Evolutionary conservation across 1,140 invertebrate genomes (phyloP).

Genomic region (Drosophila varians): DNA sequence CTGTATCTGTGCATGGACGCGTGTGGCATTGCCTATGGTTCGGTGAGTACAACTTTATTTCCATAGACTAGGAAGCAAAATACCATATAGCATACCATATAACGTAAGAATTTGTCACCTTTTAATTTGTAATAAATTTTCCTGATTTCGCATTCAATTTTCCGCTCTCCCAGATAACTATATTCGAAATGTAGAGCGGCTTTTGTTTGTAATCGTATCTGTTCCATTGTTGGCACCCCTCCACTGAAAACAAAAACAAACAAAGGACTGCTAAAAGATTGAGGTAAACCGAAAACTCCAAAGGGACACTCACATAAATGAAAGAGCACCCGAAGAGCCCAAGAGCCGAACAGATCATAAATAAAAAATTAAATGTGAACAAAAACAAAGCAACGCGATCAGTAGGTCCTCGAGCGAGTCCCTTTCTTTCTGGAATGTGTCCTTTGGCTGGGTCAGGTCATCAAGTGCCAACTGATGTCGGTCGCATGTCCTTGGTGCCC

Average conservation of each 20-base stretch:
- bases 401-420: conserved; percentile 10
- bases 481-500: conserved; percentile 52
- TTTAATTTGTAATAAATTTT: not conserved
- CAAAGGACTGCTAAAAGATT: conserved; percentile 66
- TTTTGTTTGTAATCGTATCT: conserved; percentile 3
- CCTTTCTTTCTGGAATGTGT: conserved; percentile 33
- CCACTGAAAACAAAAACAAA: conserved; percentile 42
- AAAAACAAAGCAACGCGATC: conserved; percentile 61
- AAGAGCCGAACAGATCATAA: conserved; percentile 48
- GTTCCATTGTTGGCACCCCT: conserved; percentile 29
- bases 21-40: conserved; percentile 92
- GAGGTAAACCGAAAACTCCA: conserved; percentile 46
- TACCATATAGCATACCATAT: too few relatives aligned
- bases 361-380: conserved; percentile 72
- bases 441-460: conserved; percentile 14
- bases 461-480: conserved; percentile 66
- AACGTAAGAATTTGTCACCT: not conserved
- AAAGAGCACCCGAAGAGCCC: not conserved
- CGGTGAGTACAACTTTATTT: conserved; percentile 87
- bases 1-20: conserved; percentile 93
- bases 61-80: not conserved
- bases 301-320: not conserved
- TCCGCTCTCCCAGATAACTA: conserved; percentile 17
- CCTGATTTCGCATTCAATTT: conserved; percentile 25
- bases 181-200: conserved; percentile 6